Evolutionary conservation across 2,888 invertebrate genomes (phyloP).

Genomic region (Cheilosia vulpina): DNA sequence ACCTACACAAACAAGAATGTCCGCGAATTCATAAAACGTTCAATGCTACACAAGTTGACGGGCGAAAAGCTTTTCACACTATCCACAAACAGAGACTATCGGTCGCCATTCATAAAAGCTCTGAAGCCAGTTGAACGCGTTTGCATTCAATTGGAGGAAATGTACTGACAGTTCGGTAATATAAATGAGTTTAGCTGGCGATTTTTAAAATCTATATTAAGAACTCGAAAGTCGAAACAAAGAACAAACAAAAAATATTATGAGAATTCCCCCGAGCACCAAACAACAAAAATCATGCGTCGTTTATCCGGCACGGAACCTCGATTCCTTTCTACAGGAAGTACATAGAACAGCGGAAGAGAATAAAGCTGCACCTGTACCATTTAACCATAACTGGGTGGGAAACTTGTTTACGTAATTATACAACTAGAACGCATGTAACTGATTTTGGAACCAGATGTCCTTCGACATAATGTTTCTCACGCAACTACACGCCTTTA

Average conservation of each 20-base stretch:
- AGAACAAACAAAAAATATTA: slow-evolving; percentile 7
- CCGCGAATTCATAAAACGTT: background rate
- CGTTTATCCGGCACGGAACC: slow-evolving; percentile 45
- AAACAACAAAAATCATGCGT: slow-evolving; percentile 2
- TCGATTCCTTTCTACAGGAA: slow-evolving; percentile 52
- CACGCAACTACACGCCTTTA: slow-evolving; percentile 31
- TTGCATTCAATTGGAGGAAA: slow-evolving; percentile 2
- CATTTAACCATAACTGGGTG: slow-evolving; percentile 36
- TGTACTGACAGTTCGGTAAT: background rate
- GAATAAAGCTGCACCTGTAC: slow-evolving; percentile 28
- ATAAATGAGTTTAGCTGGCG: background rate
- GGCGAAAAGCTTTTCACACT: slow-evolving; percentile 3
- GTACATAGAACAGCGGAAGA: slow-evolving; percentile 48
- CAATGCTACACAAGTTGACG: background rate
- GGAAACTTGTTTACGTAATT: slow-evolving; percentile 26
- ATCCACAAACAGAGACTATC: slow-evolving; percentile 21
- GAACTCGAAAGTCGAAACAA: slow-evolving; percentile 11
- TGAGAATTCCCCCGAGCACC: background rate
- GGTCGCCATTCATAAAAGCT: slow-evolving; percentile 51
- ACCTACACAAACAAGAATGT: background rate
- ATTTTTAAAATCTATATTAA: slow-evolving; percentile 26
- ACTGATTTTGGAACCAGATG: slow-evolving; percentile 17
- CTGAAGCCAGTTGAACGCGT: slow-evolving; percentile 9
- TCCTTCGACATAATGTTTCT: slow-evolving; percentile 27
- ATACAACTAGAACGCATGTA: slow-evolving; percentile 41